phyloP scores from a whole-genome alignment of 2,888 invertebrate genomes.

The Mayetiola destructor region DNA sequence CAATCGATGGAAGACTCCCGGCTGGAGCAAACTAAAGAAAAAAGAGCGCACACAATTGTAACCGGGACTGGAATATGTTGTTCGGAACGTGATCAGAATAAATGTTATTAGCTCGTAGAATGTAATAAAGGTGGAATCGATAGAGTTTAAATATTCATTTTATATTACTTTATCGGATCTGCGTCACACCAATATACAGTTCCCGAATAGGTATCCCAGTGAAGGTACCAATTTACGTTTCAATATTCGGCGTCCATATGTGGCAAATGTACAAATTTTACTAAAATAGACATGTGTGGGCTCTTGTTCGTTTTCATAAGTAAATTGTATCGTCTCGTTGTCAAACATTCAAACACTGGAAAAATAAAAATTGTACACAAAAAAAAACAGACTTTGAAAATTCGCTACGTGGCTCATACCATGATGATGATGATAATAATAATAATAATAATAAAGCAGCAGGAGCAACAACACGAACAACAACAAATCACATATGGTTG shows the following conservation, averaged over 20 bases:
- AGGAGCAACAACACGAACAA: background rate
- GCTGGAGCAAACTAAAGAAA: background rate
- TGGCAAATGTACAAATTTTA: no score
- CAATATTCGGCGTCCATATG: background rate
- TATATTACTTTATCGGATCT: conserved; percentile 4
- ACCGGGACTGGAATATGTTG: conserved; percentile 2
- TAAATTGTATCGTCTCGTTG: background rate
- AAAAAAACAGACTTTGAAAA: background rate
- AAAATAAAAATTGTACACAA: background rate
- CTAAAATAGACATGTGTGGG: conserved; percentile 10
- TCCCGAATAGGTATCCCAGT: background rate
- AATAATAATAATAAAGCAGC: no score
- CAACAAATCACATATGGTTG: conserved; percentile 12
- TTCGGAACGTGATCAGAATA: conserved; percentile 15
- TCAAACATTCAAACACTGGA: background rate
- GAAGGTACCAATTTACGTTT: background rate
- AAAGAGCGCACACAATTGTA: background rate
- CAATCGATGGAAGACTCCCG: no score
- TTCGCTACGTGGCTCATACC: background rate
- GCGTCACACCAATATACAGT: background rate
- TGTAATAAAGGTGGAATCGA: conserved; percentile 14
- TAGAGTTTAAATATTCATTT: conserved; percentile 14
- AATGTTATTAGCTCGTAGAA: conserved; percentile 13
- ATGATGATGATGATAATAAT: background rate
- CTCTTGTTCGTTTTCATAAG: no score